Evolutionary conservation across 2,113 vertebrate species (phyloP).

Genomic region (Thunnus maccoyii): DNA sequence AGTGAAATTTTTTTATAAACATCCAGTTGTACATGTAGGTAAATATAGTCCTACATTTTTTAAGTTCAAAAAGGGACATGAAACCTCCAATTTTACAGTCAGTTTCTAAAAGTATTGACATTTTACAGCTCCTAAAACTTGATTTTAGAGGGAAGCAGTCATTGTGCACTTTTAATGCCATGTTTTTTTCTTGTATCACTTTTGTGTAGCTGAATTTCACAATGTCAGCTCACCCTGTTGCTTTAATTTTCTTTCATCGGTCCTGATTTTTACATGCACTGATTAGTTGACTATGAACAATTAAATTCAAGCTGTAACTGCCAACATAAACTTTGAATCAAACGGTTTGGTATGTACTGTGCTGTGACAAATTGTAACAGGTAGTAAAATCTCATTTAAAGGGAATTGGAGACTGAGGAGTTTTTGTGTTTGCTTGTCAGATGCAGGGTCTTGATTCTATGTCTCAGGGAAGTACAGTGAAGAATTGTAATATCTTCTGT

Average conservation of each 20-base stretch:
- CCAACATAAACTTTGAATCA: constrained; percentile 7
- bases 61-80: no score
- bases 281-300: background rate
- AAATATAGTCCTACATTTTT: no score
- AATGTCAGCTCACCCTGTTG: background rate
- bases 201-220: background rate
- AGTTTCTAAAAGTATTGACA: background rate
- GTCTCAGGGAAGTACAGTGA: constrained; percentile 64
- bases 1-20: no score
- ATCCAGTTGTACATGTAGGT: no score
- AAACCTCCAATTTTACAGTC: background rate
- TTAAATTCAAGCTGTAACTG: constrained; percentile 38
- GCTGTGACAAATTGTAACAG: background rate
- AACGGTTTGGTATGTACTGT: background rate
- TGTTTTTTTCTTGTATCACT: no score
- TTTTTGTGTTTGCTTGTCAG: background rate
- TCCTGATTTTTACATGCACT: background rate
- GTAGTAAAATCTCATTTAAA: constrained; percentile 23
- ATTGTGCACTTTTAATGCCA: background rate
- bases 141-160: no score
- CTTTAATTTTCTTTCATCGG: background rate
- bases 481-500: constrained; percentile 16
- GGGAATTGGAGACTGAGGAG: constrained; percentile 21
- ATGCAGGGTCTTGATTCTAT: constrained; percentile 19
- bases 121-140: no score